phyloP scores from a whole-genome alignment of 2,888 invertebrate genomes.

The Craniophora ligustri region DNA sequence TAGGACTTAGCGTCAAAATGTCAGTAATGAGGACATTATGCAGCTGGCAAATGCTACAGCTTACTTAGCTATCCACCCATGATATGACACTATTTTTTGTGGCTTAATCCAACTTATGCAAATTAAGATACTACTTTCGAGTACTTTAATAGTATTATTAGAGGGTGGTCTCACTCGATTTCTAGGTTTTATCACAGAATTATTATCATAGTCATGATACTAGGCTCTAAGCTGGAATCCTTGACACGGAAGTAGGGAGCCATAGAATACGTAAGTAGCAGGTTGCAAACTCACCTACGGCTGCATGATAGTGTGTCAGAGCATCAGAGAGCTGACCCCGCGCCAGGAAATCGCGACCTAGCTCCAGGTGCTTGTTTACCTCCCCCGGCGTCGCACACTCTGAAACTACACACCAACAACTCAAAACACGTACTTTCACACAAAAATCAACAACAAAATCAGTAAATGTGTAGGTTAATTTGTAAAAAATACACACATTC shows the following conservation, averaged over 20 bases:
- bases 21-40: not conserved
- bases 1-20: slow-evolving; percentile 18
- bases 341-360: slow-evolving; percentile 97
- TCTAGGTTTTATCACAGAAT: no score
- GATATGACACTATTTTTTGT: no score
- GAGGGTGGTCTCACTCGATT: no score
- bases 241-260: not conserved
- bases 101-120: no score
- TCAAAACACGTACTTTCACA: slow-evolving; percentile 61
- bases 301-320: slow-evolving; percentile 98
- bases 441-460: slow-evolving; percentile 56
- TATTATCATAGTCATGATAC: not conserved
- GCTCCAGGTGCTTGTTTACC: slow-evolving; percentile 97
- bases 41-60: slow-evolving; percentile 6
- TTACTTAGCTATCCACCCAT: no score
- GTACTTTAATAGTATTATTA: no score
- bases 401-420: slow-evolving; percentile 87
- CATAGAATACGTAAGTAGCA: slow-evolving; percentile 12
- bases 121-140: no score
- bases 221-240: not conserved
- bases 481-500: slow-evolving; percentile 86
- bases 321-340: slow-evolving; percentile 98
- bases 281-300: slow-evolving; percentile 92
- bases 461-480: slow-evolving; percentile 56
- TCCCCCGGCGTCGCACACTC: slow-evolving; percentile 92